These are phyloP conservation scores for Tiaroga cobitis DNA, from an alignment of 2,797 vertebrate species.

Conservation along the genomic window DNA sequence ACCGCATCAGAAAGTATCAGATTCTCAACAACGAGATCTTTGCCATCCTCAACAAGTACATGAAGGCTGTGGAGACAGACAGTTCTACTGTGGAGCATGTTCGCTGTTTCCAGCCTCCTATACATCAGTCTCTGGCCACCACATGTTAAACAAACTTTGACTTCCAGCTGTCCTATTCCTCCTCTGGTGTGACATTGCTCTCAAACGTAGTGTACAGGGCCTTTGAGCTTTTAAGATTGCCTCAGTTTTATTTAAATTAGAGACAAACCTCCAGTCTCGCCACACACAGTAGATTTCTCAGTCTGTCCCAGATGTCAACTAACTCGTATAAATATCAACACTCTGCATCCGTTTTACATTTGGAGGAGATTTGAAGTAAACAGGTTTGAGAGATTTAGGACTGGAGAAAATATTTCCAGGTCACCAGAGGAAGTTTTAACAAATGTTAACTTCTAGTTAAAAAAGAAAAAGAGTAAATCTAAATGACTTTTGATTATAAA, in stretches of 20 bases:
- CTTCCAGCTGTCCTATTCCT: conserved; percentile 49
- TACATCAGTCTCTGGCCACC: conserved; percentile 97
- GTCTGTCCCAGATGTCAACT: conserved; percentile 20
- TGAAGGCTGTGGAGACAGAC: conserved; percentile 98
- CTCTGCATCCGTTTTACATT: background rate
- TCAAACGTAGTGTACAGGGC: conserved; percentile 39
- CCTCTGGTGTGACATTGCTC: conserved; percentile 41
- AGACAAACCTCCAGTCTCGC: conserved; percentile 43
- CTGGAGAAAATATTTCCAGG: background rate
- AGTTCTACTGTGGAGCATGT: conserved; percentile 98
- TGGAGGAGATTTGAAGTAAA: background rate
- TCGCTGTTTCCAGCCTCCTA: conserved; percentile 98
- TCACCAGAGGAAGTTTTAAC: conserved; percentile 44
- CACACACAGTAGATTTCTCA: conserved; percentile 27
- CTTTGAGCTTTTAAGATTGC: conserved; percentile 36
- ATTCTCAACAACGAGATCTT: conserved; percentile 99
- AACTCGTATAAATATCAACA: conserved; percentile 14
- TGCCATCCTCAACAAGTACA: conserved; percentile 99
- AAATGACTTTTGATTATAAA: conserved; percentile 32
- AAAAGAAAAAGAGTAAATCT: conserved; percentile 18
- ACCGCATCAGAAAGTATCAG: conserved; percentile 98
- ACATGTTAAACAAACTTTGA: conserved; percentile 82
- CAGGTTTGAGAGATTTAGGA: conserved; percentile 16
- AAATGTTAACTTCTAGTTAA: conserved; percentile 24
- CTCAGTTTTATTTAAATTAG: conserved; percentile 35